Evolutionary conservation across 2,113 vertebrate species (phyloP), one percentile per base, ranked within the genome.

Genomic region (Spizaetus ornatus): DNA sequence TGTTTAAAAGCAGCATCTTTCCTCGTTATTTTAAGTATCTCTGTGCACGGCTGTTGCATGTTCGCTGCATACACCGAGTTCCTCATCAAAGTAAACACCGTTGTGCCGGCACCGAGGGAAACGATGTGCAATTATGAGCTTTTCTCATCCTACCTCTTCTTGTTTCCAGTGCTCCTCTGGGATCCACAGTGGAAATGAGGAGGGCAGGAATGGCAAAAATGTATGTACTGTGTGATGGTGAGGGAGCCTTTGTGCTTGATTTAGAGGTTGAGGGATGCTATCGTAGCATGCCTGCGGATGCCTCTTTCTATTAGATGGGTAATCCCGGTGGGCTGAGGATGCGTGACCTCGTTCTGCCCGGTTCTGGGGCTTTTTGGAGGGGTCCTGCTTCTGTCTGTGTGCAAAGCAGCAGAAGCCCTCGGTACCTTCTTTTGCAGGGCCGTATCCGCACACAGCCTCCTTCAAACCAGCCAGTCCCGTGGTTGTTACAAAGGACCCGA

Each of bases 11-110:
- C 82, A 67, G 91, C 90, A 92, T 88, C 89, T 80, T 73, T 18
- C 94, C 90, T 95, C 82, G 11, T 90, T 96, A 92, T 79, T 83
- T 97, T 88, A 72, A 83, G 93, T 76, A 72, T 85, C 84, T 95
- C 93, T 82, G 86, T 69, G 84, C 66, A 67, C 23, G 92, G 93
- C 91, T 89, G 82, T n/a, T 67, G 82, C 70, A 31, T 22, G 87
- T 53, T 95, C 55, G 40, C 86, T 73, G 80, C 67, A 17, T 76
- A 31, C 63, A 26, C 56, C 8, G 45, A 82, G 88, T 71, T 94
- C 74, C 73, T 94, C 90, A 66, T 96, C 63, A 88, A 82, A 73
- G 87, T 31, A 45, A 72, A 82, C 90, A 25, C 81, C 16, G 43
- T n/a, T 55, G 71, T 36, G 11, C 29, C 74, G 38, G 31, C 56